Base-by-base conservation (phyloP, 2,888 invertebrate species). In the Andricus quercusramuli region DNA sequence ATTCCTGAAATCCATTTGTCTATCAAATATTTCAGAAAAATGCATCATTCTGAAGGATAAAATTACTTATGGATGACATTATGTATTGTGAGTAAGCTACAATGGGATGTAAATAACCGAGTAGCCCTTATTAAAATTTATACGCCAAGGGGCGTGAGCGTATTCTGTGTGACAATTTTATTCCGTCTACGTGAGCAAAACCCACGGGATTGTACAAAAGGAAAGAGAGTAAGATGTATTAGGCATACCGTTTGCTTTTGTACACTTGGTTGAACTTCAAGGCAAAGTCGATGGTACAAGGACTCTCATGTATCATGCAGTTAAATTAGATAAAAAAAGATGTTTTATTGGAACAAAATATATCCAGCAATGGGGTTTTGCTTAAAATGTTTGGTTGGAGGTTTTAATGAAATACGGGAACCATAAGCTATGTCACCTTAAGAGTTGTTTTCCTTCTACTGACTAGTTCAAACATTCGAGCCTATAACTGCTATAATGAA, bases 71-170 rank as follows among this genome's bases (percentile, higher is more conserved):
- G 37, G 11, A 22, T 67, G 66, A 25, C 47, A 68, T 44, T 47
- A 68, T 0, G 25, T 62, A 62, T 62, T 62, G 62, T 62, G 62
- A 62, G 15, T 6, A 25, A 25, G 17, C 13, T 68, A 44, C 68
- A 68, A 68, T 68, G n/a, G 68, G 68, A 47, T 68, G 68, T 47
- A 68, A 68, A 68, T 68, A 68, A 68, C 68, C 25, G 68, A 68
- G 68, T 68, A 68, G 68, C 68, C 68, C 68, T 68, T 68, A 68
- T 68, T 68, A 68, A 68, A 68, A 68, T 68, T 68, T 47, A 68
- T 68, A 13, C 68, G 47, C 44, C 47, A 68, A 68, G 22, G 68
- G 47, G 47, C 68, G 44, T 68, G 44, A 68, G 25, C 67, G 22
- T 25, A 15, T 5, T 68, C 25, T 6, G 15, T 44, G 25, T 25